These are phyloP conservation scores for Drepanosiphum platanoidis DNA, from an alignment of 2,888 invertebrate species.

Conservation along the genomic window DNA sequence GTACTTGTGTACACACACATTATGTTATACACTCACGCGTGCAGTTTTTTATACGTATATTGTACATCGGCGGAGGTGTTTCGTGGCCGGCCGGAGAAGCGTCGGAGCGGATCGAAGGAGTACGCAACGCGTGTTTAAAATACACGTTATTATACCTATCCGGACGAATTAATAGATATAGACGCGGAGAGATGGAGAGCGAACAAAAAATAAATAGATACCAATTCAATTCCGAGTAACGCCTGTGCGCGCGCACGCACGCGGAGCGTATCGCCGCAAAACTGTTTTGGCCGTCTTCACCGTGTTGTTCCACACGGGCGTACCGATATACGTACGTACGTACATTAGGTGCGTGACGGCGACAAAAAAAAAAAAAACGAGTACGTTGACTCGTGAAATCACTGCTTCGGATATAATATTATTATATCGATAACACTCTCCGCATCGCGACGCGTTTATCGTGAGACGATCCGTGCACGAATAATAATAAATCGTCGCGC, in stretches of 20 bases:
- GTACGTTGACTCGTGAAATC: background rate
- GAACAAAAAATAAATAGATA: conserved; percentile 10
- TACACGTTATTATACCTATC: background rate
- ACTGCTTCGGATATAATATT: no score
- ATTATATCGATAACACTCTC: background rate
- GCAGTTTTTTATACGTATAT: background rate
- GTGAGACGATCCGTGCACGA: no score
- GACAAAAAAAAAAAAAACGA: no score
- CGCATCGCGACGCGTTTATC: no score
- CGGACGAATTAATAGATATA: conserved; percentile 12
- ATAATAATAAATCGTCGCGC: no score
- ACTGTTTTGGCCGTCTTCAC: conserved; percentile 19
- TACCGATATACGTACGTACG: background rate
- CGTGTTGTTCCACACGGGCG: background rate
- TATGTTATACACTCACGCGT: background rate
- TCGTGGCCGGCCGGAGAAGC: conserved; percentile 23
- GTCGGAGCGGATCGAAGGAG: conserved; percentile 32
- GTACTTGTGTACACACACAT: background rate
- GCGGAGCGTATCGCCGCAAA: background rate
- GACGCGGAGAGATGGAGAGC: background rate
- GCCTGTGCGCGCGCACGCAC: background rate
- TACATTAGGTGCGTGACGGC: background rate
- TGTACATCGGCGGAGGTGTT: background rate
- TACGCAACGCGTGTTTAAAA: background rate
- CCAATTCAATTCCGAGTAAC: conserved; percentile 39